Conservation (phyloP, 2,888 invertebrate species). For the Amphiduros pacificus region DNA sequence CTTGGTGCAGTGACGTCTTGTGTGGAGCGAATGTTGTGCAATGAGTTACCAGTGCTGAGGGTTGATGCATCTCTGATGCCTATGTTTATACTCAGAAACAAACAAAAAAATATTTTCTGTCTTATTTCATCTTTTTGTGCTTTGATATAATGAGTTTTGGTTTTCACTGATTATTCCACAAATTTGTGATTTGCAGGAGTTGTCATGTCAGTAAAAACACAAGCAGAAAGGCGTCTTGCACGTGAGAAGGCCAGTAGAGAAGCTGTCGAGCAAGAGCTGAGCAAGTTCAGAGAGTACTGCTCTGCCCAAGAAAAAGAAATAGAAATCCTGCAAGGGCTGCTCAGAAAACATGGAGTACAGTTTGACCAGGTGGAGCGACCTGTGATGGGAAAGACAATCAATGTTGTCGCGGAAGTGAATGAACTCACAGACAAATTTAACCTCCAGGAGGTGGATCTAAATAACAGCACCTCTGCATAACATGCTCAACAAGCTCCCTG, state of each 20-base stretch:
- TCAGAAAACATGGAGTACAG: constrained; percentile 54
- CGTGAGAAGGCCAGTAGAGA: constrained; percentile 49
- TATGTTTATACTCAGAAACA: no score
- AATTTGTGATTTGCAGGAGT: constrained; percentile 40
- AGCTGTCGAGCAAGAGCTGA: constrained; percentile 56
- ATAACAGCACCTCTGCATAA: background rate
- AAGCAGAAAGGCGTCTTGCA: constrained; percentile 54
- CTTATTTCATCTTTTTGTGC: no score
- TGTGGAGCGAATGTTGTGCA: no score
- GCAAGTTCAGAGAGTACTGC: constrained; percentile 56
- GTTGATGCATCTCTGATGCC: no score
- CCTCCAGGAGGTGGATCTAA: background rate
- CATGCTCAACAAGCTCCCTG: no score
- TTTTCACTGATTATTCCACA: background rate
- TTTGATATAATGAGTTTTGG: no score
- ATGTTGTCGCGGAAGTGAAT: constrained; percentile 52
- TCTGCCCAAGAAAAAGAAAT: constrained; percentile 57
- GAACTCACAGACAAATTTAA: constrained; percentile 17
- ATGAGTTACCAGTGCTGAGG: no score
- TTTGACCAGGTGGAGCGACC: constrained; percentile 38
- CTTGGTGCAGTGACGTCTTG: no score
- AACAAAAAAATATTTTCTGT: no score
- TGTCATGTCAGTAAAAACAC: constrained; percentile 54
- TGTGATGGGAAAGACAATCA: constrained; percentile 39
- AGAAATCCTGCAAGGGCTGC: constrained; percentile 48